Percentiles rank a stretch among this genome's conserved stretches.
These are phyloP conservation scores for Drosophila yooni DNA, from an alignment of 2,888 invertebrate species.

Conservation along the genomic window DNA sequence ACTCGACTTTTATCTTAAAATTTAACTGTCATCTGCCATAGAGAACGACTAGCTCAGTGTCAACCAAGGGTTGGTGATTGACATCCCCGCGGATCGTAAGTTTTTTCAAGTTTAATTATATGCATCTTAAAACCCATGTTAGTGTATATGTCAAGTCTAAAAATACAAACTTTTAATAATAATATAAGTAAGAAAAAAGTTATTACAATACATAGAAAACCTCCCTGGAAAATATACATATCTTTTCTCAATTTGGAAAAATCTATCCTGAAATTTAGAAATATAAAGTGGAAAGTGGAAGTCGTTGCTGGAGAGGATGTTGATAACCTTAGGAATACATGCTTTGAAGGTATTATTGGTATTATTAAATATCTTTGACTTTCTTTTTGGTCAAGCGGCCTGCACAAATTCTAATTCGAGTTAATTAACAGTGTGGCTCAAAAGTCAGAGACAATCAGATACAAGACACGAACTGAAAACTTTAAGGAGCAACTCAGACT, in stretches of 20 bases:
- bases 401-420: constrained; percentile 70
- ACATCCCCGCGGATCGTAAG: no score
- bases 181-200: not conserved
- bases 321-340: not conserved
- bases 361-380: not conserved
- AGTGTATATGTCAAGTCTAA: not conserved
- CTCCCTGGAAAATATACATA: no score
- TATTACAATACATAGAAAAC: not conserved
- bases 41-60: not conserved
- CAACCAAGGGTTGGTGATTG: no score
- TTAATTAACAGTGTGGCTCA: constrained; percentile 67
- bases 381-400: constrained; percentile 12
- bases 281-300: no score
- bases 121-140: not conserved
- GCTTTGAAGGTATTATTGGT: not conserved
- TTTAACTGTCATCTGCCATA: not conserved
- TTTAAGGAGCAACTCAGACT: constrained; percentile 56
- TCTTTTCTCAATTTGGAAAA: no score
- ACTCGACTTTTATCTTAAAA: not conserved
- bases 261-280: no score
- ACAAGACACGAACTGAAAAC: constrained; percentile 66
- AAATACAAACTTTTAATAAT: not conserved
- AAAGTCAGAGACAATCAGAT: constrained; percentile 66
- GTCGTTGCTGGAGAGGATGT: not conserved
- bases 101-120: no score